Evolutionary conservation across 1,140 invertebrate species (phyloP).

Genomic region (Portunus trituberculatus): DNA sequence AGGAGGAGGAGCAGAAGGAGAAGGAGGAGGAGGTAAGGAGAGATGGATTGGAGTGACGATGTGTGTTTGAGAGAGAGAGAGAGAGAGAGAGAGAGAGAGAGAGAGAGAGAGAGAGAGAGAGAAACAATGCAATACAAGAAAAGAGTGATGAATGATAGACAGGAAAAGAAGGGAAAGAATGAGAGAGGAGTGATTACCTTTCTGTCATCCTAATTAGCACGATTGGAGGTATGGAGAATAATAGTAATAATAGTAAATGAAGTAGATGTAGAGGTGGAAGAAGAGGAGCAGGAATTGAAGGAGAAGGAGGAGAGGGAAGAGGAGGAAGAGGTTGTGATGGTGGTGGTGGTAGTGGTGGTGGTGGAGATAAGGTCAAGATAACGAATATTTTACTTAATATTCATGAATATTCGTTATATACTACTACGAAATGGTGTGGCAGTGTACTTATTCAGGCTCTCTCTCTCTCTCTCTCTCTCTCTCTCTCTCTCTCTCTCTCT

Average conservation of each 20-base stretch:
- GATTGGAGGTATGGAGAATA: neutral
- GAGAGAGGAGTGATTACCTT: neutral
- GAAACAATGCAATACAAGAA: neutral
- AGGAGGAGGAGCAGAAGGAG: too few species aligned
- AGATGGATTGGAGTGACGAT: neutral
- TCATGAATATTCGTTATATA: neutral
- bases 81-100: neutral
- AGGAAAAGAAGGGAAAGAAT: neutral
- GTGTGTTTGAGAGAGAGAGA: neutral
- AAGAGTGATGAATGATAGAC: neutral
- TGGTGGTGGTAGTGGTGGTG: neutral
- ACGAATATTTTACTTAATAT: neutral
- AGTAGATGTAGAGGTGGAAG: neutral
- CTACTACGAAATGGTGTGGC: neutral
- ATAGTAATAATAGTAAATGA: too few species aligned
- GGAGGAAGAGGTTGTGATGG: neutral
- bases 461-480: neutral
- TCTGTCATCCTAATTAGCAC: neutral
- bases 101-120: neutral
- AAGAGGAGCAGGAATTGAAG: neutral
- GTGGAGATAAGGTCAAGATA: neutral
- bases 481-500: neutral
- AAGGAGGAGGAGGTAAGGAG: neutral
- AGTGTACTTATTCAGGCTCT: neutral
- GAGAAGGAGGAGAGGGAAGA: neutral